Conservation (phyloP, 2,797 vertebrate genomes). For the Clarias fuscus region DNA sequence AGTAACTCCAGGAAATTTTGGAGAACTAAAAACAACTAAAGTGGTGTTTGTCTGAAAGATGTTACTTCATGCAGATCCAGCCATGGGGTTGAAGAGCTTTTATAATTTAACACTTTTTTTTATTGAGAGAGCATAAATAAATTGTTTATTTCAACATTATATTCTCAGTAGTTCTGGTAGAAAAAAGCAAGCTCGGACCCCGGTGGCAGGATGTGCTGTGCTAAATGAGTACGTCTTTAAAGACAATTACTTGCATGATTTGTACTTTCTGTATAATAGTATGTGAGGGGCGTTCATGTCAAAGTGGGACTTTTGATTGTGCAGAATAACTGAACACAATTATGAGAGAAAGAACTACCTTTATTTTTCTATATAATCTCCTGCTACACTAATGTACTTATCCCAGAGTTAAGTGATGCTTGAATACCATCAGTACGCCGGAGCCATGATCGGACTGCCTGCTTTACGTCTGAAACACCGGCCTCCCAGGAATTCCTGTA, state of each 20-base stretch:
- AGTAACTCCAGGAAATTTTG: background rate
- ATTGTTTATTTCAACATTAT: background rate
- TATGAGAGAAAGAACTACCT: no score
- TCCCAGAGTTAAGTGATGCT: no score
- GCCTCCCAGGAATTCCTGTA: no score
- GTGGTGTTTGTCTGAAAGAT: background rate
- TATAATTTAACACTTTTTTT: no score
- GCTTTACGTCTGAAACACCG: no score
- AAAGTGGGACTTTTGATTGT: no score
- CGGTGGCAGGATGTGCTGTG: background rate
- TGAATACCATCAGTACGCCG: no score
- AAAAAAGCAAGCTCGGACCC: background rate
- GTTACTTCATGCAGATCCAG: background rate
- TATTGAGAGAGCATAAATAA: background rate
- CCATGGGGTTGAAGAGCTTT: background rate
- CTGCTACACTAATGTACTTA: no score
- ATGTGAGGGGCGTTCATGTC: no score
- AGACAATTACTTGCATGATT: background rate
- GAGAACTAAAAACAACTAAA: background rate
- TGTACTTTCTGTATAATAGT: background rate
- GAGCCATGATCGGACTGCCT: no score
- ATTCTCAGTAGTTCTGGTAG: background rate
- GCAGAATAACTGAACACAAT: no score
- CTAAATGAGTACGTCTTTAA: background rate
- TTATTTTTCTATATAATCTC: no score